A percentile compares a stretch with the other conserved stretches of the same genome.
Conservation (phyloP, 2,888 invertebrate species). For the Coelopa pilipes region DNA sequence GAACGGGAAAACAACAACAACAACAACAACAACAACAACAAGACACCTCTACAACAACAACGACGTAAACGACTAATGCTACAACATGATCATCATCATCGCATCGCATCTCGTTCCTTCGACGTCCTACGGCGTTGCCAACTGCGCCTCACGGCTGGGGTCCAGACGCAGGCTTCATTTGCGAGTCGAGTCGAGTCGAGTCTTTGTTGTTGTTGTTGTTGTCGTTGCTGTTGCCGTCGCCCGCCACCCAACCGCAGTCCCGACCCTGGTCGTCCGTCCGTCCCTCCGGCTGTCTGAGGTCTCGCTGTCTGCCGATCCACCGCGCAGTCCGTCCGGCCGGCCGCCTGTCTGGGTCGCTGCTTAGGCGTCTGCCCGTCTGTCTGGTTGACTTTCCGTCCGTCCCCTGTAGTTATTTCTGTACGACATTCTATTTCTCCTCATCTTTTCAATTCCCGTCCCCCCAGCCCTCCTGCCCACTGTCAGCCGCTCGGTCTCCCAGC, state of each 20-base stretch:
- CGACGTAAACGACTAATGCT: no score
- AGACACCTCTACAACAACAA: not conserved
- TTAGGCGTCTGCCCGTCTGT: not conserved
- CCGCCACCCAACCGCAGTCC: not conserved
- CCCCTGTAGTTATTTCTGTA: not conserved
- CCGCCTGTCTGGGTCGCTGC: not conserved
- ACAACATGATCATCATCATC: not conserved
- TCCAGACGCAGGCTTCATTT: constrained; percentile 3
- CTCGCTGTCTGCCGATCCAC: not conserved
- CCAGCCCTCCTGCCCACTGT: no score
- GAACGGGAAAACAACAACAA: no score
- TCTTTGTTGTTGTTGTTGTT: not conserved
- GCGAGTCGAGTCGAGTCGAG: no score
- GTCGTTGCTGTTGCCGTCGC: constrained; percentile 1
- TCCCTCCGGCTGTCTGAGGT: not conserved
- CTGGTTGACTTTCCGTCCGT: no score
- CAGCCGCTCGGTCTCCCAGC: no score
- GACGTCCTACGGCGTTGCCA: constrained; percentile 14
- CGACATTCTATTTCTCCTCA: not conserved
- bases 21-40: not conserved
- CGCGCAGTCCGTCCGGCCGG: not conserved
- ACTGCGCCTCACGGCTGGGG: not conserved
- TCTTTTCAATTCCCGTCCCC: no score
- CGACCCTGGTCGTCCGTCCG: not conserved
- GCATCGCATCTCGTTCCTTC: constrained; percentile 2